phyloP scores from a whole-genome alignment of 1,140 invertebrate species.

The Calliopsis andreniformis region DNA sequence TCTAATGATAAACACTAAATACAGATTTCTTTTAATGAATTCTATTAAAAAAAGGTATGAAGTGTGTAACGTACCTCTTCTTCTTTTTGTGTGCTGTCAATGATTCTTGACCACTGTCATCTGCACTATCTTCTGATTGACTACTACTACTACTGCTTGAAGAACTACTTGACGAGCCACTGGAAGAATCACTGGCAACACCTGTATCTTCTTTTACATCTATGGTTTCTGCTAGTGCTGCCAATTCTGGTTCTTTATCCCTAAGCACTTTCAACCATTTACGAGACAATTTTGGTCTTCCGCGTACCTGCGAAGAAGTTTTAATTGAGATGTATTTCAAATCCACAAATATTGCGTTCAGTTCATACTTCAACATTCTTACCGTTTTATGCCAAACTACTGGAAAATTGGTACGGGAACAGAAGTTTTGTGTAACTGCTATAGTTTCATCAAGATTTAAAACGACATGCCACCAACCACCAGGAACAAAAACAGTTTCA shows the following conservation, averaged over 20 bases:
- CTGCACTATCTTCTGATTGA: slow-evolving; percentile 85
- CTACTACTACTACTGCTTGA: slow-evolving; percentile 84
- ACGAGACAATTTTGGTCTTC: slow-evolving; percentile 95
- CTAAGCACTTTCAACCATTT: slow-evolving; percentile 82
- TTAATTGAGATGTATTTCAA: background rate
- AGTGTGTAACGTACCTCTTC: slow-evolving; percentile 80
- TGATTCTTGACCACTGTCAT: slow-evolving; percentile 93
- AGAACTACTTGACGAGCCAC: slow-evolving; percentile 93
- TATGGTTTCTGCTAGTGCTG: slow-evolving; percentile 91
- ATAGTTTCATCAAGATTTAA: slow-evolving; percentile 97
- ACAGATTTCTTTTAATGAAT: background rate
- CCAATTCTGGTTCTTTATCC: slow-evolving; percentile 91
- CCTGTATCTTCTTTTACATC: slow-evolving; percentile 94
- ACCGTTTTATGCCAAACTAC: slow-evolving; percentile 99
- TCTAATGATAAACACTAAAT: slow-evolving; percentile 35
- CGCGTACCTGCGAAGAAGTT: slow-evolving; percentile 82
- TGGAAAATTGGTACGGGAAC: slow-evolving; percentile 97
- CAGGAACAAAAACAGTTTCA: slow-evolving; percentile 99
- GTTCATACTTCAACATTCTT: slow-evolving; percentile 14
- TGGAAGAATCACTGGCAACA: slow-evolving; percentile 96
- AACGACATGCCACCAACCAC: slow-evolving; percentile 99
- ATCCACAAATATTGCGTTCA: background rate
- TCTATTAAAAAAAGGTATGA: background rate
- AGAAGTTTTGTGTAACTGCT: slow-evolving; percentile 99
- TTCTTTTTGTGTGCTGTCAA: slow-evolving; percentile 94